Evolutionary conservation across 1,140 invertebrate genomes (phyloP).

Genomic region (Dysdera silvatica): DNA sequence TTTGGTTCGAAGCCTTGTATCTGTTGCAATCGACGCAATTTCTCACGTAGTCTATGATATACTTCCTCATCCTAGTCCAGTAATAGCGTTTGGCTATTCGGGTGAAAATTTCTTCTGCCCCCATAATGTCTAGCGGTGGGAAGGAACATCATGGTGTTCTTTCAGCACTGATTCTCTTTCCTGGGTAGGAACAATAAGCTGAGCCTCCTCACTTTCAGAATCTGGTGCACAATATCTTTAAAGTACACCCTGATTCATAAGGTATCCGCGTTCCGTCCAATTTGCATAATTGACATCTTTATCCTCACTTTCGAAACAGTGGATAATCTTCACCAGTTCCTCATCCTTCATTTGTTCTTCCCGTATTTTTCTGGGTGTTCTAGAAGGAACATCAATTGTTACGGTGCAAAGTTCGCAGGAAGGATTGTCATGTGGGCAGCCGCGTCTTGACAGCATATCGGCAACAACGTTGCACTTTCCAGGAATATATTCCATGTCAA

Average conservation of each 20-base stretch:
- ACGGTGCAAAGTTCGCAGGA: not conserved
- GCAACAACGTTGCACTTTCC: not conserved
- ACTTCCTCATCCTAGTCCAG: not conserved
- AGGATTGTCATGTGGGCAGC: not conserved
- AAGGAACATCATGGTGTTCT: not conserved
- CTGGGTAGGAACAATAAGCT: not conserved
- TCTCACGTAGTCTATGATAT: not conserved
- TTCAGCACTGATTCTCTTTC: not conserved
- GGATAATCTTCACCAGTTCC: not conserved
- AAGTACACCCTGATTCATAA: not conserved
- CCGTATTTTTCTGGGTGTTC: not conserved
- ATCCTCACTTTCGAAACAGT: not conserved
- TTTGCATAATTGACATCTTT: not conserved
- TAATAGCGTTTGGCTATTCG: not conserved
- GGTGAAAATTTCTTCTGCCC: not conserved
- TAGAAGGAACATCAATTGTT: not conserved
- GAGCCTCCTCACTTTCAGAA: not conserved
- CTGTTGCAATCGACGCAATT: not conserved
- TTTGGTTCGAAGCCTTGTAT: not conserved
- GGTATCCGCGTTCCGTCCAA: not conserved
- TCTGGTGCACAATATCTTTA: not conserved
- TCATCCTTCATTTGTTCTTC: not conserved
- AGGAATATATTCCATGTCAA: not conserved
- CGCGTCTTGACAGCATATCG: not conserved
- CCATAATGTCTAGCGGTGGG: constrained; percentile 1